Evolutionary conservation across 1,140 invertebrate species (phyloP).

Genomic region (Trigoniulus corallinus): DNA sequence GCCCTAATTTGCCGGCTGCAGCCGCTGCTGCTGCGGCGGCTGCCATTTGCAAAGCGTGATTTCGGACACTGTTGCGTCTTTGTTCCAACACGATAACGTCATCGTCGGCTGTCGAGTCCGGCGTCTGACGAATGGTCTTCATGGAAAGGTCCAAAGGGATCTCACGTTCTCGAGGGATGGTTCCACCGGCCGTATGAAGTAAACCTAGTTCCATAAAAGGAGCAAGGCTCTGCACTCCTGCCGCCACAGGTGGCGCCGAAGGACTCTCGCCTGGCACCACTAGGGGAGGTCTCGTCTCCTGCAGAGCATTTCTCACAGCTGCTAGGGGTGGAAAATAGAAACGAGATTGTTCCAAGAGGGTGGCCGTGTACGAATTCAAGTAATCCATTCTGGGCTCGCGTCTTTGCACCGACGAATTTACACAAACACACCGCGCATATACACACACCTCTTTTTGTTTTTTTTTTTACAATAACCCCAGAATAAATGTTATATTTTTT

Average conservation of each 20-base stretch:
- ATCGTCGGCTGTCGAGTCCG: slow-evolving; percentile 16
- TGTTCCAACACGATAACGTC: slow-evolving; percentile 13
- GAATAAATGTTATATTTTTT: too few species aligned
- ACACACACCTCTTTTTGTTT: too few species aligned
- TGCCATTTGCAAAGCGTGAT: slow-evolving; percentile 15
- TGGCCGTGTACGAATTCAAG: background rate
- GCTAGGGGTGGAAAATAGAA: background rate
- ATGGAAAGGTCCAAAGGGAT: slow-evolving; percentile 18
- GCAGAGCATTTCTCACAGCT: background rate
- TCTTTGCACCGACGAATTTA: too few species aligned
- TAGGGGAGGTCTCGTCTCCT: background rate
- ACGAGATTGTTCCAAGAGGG: background rate
- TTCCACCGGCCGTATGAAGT: background rate
- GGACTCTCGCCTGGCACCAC: background rate
- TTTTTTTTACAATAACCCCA: too few species aligned
- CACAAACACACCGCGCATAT: too few species aligned
- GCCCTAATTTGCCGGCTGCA: slow-evolving; percentile 3
- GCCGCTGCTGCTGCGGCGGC: slow-evolving; percentile 26
- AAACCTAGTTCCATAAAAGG: background rate
- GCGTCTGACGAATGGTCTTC: slow-evolving; percentile 17
- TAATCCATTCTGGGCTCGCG: background rate
- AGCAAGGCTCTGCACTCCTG: background rate
- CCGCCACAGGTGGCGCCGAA: background rate
- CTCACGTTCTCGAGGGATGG: slow-evolving; percentile 4
- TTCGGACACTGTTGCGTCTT: slow-evolving; percentile 8